Percentiles rank a stretch among this genome's conserved stretches.
phyloP scores from a whole-genome alignment of 1,140 invertebrate genomes.

The Drosophila nigromelanica region DNA sequence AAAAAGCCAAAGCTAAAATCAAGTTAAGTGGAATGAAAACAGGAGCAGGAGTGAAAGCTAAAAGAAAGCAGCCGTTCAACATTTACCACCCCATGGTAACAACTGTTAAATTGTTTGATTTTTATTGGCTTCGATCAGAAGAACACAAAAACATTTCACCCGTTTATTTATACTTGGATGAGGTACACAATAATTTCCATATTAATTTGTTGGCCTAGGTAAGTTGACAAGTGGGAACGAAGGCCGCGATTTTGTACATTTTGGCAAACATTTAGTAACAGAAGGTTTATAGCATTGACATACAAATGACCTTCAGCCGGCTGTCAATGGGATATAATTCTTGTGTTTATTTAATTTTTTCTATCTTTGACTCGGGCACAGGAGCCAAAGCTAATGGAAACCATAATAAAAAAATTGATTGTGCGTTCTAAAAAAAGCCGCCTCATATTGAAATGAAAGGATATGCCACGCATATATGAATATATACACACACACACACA shows the following conservation, averaged over 20 bases:
- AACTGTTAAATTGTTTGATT: no score
- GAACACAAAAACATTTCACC: background rate
- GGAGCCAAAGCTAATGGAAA: slow-evolving; percentile 12
- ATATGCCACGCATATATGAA: slow-evolving; percentile 43
- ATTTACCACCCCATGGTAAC: no score
- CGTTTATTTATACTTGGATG: slow-evolving; percentile 4
- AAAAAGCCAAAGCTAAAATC: no score
- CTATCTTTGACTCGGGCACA: background rate
- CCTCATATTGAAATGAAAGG: slow-evolving; percentile 52
- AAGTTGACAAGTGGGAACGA: background rate
- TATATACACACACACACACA: slow-evolving; percentile 8
- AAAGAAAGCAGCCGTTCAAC: no score
- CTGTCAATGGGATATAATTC: slow-evolving; percentile 22
- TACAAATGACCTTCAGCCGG: slow-evolving; percentile 65
- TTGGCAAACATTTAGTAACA: slow-evolving; percentile 19
- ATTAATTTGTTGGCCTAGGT: slow-evolving; percentile 35
- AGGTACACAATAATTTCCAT: slow-evolving; percentile 6
- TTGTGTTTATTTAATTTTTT: background rate
- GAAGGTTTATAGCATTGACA: slow-evolving; percentile 63
- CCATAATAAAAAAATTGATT: slow-evolving; percentile 1
- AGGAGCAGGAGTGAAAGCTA: no score
- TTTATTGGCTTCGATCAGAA: background rate
- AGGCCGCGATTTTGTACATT: slow-evolving; percentile 1
- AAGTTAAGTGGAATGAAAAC: no score
- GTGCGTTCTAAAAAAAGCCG: slow-evolving; percentile 56